Evolutionary conservation across 2,888 invertebrate species (phyloP).

Genomic region (Lymantria monacha): DNA sequence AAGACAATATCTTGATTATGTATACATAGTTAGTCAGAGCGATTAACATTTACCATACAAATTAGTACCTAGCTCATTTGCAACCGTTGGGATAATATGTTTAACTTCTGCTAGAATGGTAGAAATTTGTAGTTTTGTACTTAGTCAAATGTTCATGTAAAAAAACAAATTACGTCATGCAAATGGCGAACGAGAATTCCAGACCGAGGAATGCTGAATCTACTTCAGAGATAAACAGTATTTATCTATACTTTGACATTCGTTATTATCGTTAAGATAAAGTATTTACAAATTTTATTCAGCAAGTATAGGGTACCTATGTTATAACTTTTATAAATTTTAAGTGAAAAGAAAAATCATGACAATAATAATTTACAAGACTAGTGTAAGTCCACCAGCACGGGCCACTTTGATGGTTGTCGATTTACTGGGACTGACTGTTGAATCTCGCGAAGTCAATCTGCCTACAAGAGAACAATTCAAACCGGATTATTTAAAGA

Average conservation of each 20-base stretch:
- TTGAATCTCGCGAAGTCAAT: slow-evolving; percentile 40
- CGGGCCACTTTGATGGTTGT: slow-evolving; percentile 42
- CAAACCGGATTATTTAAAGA: slow-evolving; percentile 41
- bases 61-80: too few species aligned
- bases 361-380: slow-evolving; percentile 37
- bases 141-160: too few species aligned
- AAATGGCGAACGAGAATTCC: background rate
- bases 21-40: too few species aligned
- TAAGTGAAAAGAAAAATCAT: slow-evolving; percentile 7
- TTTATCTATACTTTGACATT: background rate
- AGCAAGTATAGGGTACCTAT: background rate
- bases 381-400: slow-evolving; percentile 45
- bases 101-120: too few species aligned
- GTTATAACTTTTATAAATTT: background rate
- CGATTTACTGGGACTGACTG: slow-evolving; percentile 38
- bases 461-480: slow-evolving; percentile 39
- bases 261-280: background rate
- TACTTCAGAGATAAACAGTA: background rate
- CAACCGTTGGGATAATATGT: too few species aligned
- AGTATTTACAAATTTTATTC: background rate
- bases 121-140: too few species aligned
- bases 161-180: background rate
- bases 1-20: too few species aligned
- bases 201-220: background rate
- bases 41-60: too few species aligned